Conservation (phyloP, 2,888 invertebrate genomes). For the Athalia circularis region DNA sequence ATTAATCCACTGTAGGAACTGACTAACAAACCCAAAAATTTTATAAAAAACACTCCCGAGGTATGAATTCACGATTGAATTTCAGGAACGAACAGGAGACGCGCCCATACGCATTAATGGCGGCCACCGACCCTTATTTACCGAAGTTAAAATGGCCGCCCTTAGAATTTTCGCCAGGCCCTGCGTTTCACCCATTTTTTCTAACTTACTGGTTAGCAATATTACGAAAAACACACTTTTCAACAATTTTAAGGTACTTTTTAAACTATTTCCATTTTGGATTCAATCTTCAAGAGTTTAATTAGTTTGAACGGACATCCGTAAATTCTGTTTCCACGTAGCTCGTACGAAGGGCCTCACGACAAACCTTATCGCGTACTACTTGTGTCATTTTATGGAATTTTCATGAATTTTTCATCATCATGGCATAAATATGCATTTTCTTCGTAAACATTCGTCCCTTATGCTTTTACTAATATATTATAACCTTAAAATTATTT, state of each 20-base stretch:
- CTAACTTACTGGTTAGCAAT: constrained; percentile 27
- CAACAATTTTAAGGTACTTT: constrained; percentile 55
- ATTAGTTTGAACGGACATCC: background rate
- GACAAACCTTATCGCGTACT: constrained; percentile 52
- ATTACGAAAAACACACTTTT: constrained; percentile 46
- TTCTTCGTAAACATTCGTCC: background rate
- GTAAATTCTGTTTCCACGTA: constrained; percentile 43
- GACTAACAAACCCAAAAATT: constrained; percentile 23
- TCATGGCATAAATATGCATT: background rate
- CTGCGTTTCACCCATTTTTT: constrained; percentile 52
- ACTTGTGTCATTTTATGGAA: constrained; percentile 43
- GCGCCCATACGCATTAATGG: constrained; percentile 71
- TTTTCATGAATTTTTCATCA: constrained; percentile 38
- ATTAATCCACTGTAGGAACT: constrained; percentile 33
- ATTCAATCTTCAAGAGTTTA: background rate
- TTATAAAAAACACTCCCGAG: constrained; percentile 33
- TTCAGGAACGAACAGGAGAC: constrained; percentile 66
- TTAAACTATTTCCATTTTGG: background rate
- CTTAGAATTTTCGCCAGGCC: constrained; percentile 66
- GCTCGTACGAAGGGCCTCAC: constrained; percentile 53
- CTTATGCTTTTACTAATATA: constrained; percentile 5
- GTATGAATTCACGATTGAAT: constrained; percentile 12
- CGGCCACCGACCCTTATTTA: constrained; percentile 70
- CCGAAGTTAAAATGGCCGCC: constrained; percentile 70
- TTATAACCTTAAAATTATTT: constrained; percentile 33